Evolutionary conservation across 2,113 vertebrate species (phyloP), one percentile per base, ranked within the genome.

Genomic region (Clinocottus analis): DNA sequence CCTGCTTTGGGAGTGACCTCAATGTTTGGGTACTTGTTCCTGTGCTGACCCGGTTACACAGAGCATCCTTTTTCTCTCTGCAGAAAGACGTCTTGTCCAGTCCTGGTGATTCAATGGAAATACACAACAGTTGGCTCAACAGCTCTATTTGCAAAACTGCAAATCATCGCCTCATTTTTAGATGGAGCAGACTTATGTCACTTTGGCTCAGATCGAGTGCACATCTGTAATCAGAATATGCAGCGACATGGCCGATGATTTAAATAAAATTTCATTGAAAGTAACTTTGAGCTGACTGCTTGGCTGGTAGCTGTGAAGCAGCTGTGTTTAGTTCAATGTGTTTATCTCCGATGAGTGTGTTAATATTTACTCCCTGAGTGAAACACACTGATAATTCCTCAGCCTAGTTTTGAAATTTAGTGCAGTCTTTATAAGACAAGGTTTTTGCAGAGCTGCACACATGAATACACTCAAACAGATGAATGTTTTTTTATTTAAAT

Each of bases 21-120:
- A 90, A 78, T 91, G 88, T 90, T 91, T 92, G 88, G 77, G 66
- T 85, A 81, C 90, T 87, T 84, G 85, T 84, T 89, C 75, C 89
- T 85, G 87, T 79, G 89, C 76, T 69, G 79, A 80, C 71, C 87
- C 72, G 79, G 80, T 82, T 73, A 70, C 72, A 91, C 90, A 93
- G 82, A 88, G 86, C 79, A 73, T 84, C 90, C 79, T 78, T 89
- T 89, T 80, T 84, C 87, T 71, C 29, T n/a, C 68, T n/a, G 80
- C 72, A 88, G 84, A 91, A 91, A 83, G 83, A 85, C 72, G 12
- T 79, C 88, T 87, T 89, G 84, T 92, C 33, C 63, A 35, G 6
- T 78, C 35, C 58, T 0, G 45, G 23, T 90, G 87, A 89, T 66
- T 87, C 72, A 84, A 83, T 87, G 83, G 84, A 93, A 91, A 89